Percentiles rank a stretch among this genome's conserved stretches.
Evolutionary conservation across 2,797 vertebrate genomes (phyloP).

Genomic region (Botia kubotai): DNA sequence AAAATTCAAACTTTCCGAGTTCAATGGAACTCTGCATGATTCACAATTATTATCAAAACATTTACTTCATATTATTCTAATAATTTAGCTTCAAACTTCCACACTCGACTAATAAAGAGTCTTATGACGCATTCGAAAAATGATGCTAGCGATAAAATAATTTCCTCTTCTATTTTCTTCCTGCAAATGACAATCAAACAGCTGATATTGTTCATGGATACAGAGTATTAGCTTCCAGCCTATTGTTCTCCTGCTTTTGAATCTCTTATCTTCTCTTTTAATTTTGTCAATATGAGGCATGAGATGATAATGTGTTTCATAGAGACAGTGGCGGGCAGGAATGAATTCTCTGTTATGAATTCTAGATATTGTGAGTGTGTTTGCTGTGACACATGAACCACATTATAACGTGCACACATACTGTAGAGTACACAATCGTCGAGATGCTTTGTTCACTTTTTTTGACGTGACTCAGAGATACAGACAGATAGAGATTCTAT

Average conservation of each 20-base stretch:
- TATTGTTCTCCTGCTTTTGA: constrained; percentile 7
- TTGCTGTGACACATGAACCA: neutral
- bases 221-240: neutral
- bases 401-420: neutral
- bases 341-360: neutral
- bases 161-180: neutral
- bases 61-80: neutral
- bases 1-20: neutral
- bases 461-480: neutral
- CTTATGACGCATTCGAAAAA: neutral
- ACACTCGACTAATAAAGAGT: neutral
- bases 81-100: neutral
- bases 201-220: neutral
- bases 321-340: neutral
- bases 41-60: neutral
- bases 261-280: constrained; percentile 22
- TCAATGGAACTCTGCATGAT: neutral
- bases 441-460: neutral
- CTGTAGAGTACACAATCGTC: neutral
- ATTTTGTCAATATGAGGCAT: constrained; percentile 43
- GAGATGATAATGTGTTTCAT: constrained; percentile 26
- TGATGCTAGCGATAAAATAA: neutral
- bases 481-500: neutral
- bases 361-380: neutral
- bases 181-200: neutral